A percentile compares a stretch with the other conserved stretches of the same genome.
These are phyloP conservation scores for Lypha dubia DNA, from an alignment of 2,888 invertebrate genomes.

Conservation along the genomic window DNA sequence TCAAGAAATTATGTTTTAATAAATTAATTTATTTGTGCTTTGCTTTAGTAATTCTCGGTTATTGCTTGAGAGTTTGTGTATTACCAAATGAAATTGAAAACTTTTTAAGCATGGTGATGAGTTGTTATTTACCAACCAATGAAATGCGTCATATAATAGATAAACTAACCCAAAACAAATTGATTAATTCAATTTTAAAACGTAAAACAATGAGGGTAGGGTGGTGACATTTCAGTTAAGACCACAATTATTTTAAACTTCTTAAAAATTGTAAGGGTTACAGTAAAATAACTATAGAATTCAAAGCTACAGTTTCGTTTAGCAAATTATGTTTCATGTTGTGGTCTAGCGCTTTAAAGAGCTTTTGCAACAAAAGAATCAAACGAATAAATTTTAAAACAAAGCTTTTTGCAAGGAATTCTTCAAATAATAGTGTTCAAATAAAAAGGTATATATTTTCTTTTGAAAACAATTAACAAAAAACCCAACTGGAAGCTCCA, in stretches of 20 bases:
- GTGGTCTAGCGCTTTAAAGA: background rate
- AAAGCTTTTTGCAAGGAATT: background rate
- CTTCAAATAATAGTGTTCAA: background rate
- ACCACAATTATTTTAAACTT: background rate
- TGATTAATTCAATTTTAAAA: too few species aligned
- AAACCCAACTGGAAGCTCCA: constrained; percentile 65
- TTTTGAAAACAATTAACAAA: background rate
- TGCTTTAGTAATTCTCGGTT: too few species aligned
- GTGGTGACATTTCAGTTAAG: constrained; percentile 3
- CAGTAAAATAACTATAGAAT: constrained; percentile 20
- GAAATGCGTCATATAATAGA: too few species aligned
- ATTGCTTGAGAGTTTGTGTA: too few species aligned
- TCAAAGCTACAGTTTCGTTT: too few species aligned
- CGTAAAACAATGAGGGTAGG: background rate
- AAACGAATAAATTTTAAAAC: background rate
- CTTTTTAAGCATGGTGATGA: too few species aligned
- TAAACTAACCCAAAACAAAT: too few species aligned
- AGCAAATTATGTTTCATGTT: background rate
- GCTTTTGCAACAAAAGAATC: background rate
- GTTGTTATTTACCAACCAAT: too few species aligned
- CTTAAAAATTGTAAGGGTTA: background rate
- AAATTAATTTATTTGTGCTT: too few species aligned
- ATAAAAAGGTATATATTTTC: background rate
- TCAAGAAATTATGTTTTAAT: too few species aligned
- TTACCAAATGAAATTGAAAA: too few species aligned